Evolutionary conservation across 2,797 vertebrate species (phyloP).

Genomic region (Neosalanx taihuensis): DNA sequence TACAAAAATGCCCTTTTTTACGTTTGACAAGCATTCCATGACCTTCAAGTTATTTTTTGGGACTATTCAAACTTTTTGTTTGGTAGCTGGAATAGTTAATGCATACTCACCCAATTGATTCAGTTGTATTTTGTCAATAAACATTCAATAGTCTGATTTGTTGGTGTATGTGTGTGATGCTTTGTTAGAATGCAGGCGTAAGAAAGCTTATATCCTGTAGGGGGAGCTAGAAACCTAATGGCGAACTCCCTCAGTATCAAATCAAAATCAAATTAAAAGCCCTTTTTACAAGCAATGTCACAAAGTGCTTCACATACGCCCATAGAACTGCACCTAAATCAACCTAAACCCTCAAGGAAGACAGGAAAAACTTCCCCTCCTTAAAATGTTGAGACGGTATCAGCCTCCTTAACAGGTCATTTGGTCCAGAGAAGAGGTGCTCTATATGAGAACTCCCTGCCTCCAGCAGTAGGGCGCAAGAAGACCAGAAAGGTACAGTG

Average conservation of each 20-base stretch:
- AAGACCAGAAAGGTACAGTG: no score
- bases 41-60: constrained; percentile 33
- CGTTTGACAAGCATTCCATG: constrained; percentile 40
- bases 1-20: constrained; percentile 33
- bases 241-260: neutral
- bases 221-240: constrained; percentile 21
- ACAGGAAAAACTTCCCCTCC: no score
- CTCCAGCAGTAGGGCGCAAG: no score
- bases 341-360: no score
- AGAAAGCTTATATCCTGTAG: constrained; percentile 24
- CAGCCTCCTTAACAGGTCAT: no score
- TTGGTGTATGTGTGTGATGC: constrained; percentile 1
- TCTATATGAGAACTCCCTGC: no score
- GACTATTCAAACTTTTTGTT: constrained; percentile 44
- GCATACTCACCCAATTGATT: constrained; percentile 60
- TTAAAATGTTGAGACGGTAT: no score
- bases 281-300: no score
- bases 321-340: no score
- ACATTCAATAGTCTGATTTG: constrained; percentile 32
- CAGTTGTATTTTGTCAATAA: constrained; percentile 61
- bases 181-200: neutral
- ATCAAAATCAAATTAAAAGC: no score
- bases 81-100: constrained; percentile 48
- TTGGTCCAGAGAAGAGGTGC: no score
- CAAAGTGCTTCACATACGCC: no score